phyloP scores from a whole-genome alignment of 2,888 invertebrate species.

The Lepidocyrtinus sp. region DNA sequence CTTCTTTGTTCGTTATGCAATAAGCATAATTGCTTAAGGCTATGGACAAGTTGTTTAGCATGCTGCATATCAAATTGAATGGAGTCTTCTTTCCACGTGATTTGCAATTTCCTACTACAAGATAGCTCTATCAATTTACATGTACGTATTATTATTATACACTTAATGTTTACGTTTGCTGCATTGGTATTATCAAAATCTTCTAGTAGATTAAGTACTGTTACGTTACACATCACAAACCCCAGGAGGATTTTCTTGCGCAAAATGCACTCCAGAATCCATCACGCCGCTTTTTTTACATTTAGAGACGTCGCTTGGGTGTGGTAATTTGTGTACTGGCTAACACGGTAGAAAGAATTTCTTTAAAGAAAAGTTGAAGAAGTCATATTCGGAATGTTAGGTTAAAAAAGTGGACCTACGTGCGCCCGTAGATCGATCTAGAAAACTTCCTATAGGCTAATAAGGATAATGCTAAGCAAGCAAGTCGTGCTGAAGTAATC shows the following conservation, averaged over 20 bases:
- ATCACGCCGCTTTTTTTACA: background rate
- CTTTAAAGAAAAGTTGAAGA: background rate
- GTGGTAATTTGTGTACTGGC: slow-evolving; percentile 6
- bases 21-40: slow-evolving; percentile 31
- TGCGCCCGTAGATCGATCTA: background rate
- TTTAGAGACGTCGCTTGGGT: background rate
- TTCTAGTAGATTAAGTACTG: too few relatives aligned
- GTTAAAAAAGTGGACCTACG: background rate
- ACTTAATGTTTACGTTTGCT: too few relatives aligned
- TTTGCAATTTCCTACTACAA: slow-evolving; percentile 13
- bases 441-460: slow-evolving; percentile 8
- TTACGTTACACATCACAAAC: background rate
- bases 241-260: background rate
- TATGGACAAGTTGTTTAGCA: slow-evolving; percentile 44
- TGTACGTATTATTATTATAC: background rate
- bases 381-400: too few relatives aligned
- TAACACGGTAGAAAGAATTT: too few relatives aligned
- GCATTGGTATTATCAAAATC: too few relatives aligned
- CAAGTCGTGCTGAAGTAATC: background rate
- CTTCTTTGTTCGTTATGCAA: background rate
- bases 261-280: background rate
- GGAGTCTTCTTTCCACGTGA: background rate
- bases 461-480: background rate
- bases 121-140: too few relatives aligned
- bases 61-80: background rate